Evolutionary conservation across 2,797 vertebrate genomes (phyloP), one percentile per base, ranked within the genome.

Genomic region (Furcifer pardalis): DNA sequence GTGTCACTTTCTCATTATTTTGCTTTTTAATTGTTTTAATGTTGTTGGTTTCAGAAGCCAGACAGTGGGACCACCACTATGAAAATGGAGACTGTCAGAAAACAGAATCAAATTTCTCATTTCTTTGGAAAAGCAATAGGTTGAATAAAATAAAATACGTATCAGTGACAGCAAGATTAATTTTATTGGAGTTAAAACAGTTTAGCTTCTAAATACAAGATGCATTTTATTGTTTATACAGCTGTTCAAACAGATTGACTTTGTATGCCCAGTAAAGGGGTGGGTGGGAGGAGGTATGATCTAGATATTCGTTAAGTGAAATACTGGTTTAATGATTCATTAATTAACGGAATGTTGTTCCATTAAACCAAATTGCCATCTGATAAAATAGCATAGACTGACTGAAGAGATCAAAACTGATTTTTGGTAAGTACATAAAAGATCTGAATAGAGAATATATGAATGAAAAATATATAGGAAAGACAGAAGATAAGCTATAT

Each of bases 211-310:
- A 92, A 93, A 88, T 91, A 86, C 35, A 91, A 94, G 87, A 91
- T 90, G 46, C 88, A 79, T 90, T 93, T 94, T 91, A 87, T 89
- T 91, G 87, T 89, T 91, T 89, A 89, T 74, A 78, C 91, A 95
- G 90, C 90, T 95, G 92, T 91, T 95, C 32, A 84, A 92, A 89
- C 93, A 95, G 93, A 94, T 88, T 94, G 88, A 71, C 86, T 94
- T 92, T 78, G 88, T 81, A 62, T 87, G 56, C 60, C 79, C 91
- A 92, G 90, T 91, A 89, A 32, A 81, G 30, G 7, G n/a, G 19
- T n/a, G n/a, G n/a, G n/a, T n/a, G n/a, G 15, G 30, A 91, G 75
- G 81, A 91, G 15, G 89, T 89, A 93, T 91, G 74, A 91, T 75
- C 49, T 66, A 81, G 63, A 49, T 87, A 88, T 90, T 93, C 93